Conservation (phyloP, 2,797 vertebrate genomes). For the Chiroxiphia lanceolata region DNA sequence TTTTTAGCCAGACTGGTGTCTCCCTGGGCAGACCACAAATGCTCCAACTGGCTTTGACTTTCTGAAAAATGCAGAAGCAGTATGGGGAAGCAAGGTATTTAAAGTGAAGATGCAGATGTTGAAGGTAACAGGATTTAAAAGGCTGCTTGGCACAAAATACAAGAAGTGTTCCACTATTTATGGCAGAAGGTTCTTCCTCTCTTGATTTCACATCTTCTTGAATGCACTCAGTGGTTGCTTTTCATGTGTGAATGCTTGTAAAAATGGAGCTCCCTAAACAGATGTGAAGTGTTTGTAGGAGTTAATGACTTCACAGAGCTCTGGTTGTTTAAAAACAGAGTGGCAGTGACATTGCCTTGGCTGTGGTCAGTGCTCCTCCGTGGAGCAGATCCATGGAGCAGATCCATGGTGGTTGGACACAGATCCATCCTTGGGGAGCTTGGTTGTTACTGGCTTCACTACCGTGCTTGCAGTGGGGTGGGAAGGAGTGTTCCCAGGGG, state of each 20-base stretch:
- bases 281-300: background rate
- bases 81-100: background rate
- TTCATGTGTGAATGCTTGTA: background rate
- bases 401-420: background rate
- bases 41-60: background rate
- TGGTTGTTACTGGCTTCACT: background rate
- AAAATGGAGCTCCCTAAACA: slow-evolving; percentile 19
- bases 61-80: background rate
- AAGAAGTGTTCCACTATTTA: background rate
- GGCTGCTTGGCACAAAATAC: background rate
- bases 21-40: background rate
- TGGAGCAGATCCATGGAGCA: background rate
- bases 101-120: background rate
- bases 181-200: background rate
- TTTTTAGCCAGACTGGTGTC: background rate
- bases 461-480: rapidly evolving
- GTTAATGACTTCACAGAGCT: background rate
- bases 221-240: background rate
- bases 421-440: background rate
- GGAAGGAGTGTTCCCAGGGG: background rate
- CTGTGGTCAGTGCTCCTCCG: rapidly evolving
- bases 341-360: background rate
- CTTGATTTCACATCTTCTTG: background rate
- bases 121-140: background rate
- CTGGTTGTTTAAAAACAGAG: background rate